A percentile compares a stretch with the other conserved stretches of the same genome.
Conservation (phyloP, 2,797 vertebrate genomes). For the Molossus molossus region DNA sequence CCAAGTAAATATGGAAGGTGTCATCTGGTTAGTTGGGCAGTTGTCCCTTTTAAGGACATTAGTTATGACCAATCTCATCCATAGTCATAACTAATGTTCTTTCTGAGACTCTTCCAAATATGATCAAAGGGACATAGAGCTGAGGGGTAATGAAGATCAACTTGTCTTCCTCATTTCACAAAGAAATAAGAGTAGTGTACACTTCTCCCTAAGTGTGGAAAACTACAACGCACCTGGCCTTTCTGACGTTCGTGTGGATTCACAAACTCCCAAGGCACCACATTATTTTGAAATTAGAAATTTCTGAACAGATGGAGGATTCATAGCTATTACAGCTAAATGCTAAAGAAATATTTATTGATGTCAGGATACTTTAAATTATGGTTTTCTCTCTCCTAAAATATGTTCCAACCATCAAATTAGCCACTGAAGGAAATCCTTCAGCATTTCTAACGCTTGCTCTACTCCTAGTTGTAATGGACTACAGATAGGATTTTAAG, state of each 20-base stretch:
- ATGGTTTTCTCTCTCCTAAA: constrained; percentile 78
- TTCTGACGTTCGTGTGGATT: constrained; percentile 70
- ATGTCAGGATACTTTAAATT: constrained; percentile 83
- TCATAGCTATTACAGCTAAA: constrained; percentile 83
- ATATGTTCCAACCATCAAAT: constrained; percentile 76
- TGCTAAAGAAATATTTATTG: constrained; percentile 86
- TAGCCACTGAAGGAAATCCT: constrained; percentile 72
- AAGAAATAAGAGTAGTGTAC: background rate
- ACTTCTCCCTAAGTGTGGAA: constrained; percentile 61
- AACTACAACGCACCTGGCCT: constrained; percentile 16
- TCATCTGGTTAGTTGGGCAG: background rate
- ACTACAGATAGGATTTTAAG: constrained; percentile 52
- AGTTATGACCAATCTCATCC: background rate
- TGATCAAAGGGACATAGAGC: background rate
- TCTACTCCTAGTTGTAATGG: constrained; percentile 46
- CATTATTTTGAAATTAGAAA: constrained; percentile 84
- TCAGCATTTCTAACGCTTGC: constrained; percentile 49
- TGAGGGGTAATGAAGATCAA: background rate
- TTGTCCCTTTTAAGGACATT: background rate
- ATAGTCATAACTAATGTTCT: background rate
- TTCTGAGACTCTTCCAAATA: background rate
- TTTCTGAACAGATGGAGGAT: constrained; percentile 82
- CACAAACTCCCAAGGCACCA: constrained; percentile 66
- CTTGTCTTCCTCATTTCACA: constrained; percentile 33
- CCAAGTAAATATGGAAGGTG: background rate